Evolutionary conservation across 2,113 vertebrate genomes (phyloP).

Genomic region (Poeciliopsis turrubarensis): DNA sequence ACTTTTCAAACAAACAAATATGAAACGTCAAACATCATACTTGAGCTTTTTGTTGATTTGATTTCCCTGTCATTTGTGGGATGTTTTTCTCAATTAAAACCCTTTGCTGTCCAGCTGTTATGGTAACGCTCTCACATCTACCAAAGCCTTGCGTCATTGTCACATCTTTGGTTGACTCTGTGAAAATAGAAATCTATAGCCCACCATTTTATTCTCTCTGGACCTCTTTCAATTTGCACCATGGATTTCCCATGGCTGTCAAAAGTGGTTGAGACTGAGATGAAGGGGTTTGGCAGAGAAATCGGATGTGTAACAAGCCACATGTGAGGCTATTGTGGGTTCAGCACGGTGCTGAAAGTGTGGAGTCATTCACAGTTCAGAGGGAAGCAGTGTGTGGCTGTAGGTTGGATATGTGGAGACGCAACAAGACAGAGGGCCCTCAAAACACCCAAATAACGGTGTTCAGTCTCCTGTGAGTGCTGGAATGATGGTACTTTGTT

Average conservation of each 20-base stretch:
- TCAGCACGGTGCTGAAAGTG: slow-evolving; percentile 7
- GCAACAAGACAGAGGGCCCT: background rate
- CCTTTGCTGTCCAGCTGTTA: slow-evolving; percentile 1
- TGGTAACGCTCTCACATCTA: slow-evolving; percentile 4
- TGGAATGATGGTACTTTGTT: background rate
- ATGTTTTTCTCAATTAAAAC: slow-evolving; percentile 1
- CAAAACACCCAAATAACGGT: background rate
- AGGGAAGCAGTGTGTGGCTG: background rate
- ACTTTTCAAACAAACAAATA: background rate
- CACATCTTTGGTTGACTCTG: slow-evolving; percentile 13
- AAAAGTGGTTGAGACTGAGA: slow-evolving; percentile 33
- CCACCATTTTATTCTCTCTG: slow-evolving; percentile 37
- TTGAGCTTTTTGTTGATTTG: background rate
- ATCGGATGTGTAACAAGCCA: slow-evolving; percentile 17
- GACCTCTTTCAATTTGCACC: slow-evolving; percentile 58
- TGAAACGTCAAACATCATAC: background rate
- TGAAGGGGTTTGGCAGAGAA: slow-evolving; percentile 29
- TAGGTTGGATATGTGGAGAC: background rate
- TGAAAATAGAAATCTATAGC: slow-evolving; percentile 37
- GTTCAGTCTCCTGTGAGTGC: background rate
- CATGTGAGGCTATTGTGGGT: slow-evolving; percentile 14
- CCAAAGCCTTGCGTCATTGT: slow-evolving; percentile 11
- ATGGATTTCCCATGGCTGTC: slow-evolving; percentile 57
- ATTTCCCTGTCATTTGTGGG: background rate
- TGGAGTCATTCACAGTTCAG: slow-evolving; percentile 30